Evolutionary conservation across 1,140 invertebrate species (phyloP), one percentile per base, ranked within the genome.

Genomic region (Steinernema feltiae): DNA sequence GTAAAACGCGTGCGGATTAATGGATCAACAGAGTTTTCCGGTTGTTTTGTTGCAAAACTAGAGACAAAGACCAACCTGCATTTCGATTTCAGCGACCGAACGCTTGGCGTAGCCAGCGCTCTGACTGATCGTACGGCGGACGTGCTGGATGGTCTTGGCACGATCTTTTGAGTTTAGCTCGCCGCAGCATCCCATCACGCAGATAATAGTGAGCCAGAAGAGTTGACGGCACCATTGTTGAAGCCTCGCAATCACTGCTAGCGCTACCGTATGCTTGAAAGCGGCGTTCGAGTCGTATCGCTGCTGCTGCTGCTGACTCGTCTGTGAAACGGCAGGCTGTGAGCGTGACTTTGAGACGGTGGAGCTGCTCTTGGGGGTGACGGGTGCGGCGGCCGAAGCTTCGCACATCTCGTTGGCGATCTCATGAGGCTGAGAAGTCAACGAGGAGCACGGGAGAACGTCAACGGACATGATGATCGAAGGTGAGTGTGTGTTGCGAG

Each of bases 191-290:
- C 82, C 75, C 41, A 82, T 82, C 30, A 81, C 79, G 48, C 82
- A 82, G 30, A 82, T 74, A 53, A 82, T 81, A 27, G 81, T 82
- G 1, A 82, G 70, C 81, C 81, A 82, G 69, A 82, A 82, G n/a
- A 82, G 71, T 72, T 84, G 82, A 31, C 73, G 78, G 69, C 79
- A 84, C 81, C 82, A 82, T 30, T 76, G 71, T 48, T 84, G 81
- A 0, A 82, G 74, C 63, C 74, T 70, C 21, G 46, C 70, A 29
- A 81, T 75, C n/a, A 82, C 81, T n/a, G 74, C 74, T 15, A 77
- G 69, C 24, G 48, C 74, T 41, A 75, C 32, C 15, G 69, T 73
- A 71, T 74, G 27, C 29, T 69, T 69, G 15, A 69, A 69, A 41
- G 35, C 35, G 35, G 35, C 35, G 35, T 18, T 41, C 35, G 35